Percentiles rank a stretch among this genome's conserved stretches.
Conservation (phyloP, 2,888 invertebrate genomes). For the Nineta flava region DNA sequence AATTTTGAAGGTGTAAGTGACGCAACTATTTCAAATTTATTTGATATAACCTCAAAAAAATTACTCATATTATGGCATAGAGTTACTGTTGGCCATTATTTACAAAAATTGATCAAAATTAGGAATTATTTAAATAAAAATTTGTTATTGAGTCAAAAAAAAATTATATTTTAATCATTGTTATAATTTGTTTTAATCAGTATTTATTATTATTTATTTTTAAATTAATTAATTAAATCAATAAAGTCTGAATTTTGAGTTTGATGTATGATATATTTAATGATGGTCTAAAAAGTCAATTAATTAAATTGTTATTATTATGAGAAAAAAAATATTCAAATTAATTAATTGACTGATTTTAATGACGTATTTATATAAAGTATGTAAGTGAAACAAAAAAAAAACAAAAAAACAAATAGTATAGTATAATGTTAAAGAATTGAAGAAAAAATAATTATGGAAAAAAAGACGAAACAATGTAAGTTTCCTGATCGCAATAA, state of each 20-base stretch:
- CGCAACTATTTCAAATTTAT: too few species aligned
- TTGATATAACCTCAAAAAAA: too few species aligned
- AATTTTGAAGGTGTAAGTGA: too few species aligned
- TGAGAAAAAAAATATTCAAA: too few species aligned
- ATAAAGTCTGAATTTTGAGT: too few species aligned
- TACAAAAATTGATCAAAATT: not conserved
- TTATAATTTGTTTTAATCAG: not conserved
- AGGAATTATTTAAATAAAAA: not conserved
- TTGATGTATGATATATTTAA: not conserved
- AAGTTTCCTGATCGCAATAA: slow-evolving; percentile 36
- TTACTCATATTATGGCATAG: too few species aligned
- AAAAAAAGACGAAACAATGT: slow-evolving; percentile 28
- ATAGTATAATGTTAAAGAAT: not conserved
- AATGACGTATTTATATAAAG: not conserved
- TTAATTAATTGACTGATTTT: too few species aligned
- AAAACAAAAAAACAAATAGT: not conserved
- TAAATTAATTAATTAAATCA: too few species aligned
- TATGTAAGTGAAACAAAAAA: not conserved
- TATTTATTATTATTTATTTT: not conserved
- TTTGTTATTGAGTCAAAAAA: not conserved
- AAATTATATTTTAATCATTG: not conserved
- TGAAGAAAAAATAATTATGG: slow-evolving; percentile 19
- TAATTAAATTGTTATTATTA: not conserved
- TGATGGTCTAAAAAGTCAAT: not conserved
- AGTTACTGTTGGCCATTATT: too few species aligned